Conservation (phyloP, 2,113 vertebrate genomes). For the Pardalotus punctatus region DNA sequence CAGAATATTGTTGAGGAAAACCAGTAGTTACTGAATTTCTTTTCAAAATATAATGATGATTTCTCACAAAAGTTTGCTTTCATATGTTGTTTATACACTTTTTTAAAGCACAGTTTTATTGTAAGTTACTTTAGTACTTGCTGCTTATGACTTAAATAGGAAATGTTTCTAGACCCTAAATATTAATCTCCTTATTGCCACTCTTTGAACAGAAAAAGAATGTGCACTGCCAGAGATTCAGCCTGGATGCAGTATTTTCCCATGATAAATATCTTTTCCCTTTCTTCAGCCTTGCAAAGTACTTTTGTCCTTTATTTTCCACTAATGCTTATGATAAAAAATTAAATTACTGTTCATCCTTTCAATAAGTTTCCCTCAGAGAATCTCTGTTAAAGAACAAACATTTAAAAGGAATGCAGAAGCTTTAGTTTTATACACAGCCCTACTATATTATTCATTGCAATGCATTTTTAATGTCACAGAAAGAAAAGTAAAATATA, state of each 20-base stretch:
- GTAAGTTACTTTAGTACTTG: slow-evolving; percentile 49
- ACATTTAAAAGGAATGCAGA: slow-evolving; percentile 76
- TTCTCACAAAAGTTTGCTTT: slow-evolving; percentile 30
- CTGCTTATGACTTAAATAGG: slow-evolving; percentile 44
- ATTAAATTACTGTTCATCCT: slow-evolving; percentile 82
- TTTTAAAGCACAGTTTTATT: slow-evolving; percentile 6
- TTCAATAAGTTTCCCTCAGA: slow-evolving; percentile 78
- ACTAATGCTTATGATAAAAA: slow-evolving; percentile 82
- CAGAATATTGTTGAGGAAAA: not conserved
- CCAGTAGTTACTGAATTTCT: not conserved
- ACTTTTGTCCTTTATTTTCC: slow-evolving; percentile 79
- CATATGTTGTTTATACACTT: not conserved
- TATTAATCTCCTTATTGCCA: slow-evolving; percentile 74
- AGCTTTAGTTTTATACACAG: slow-evolving; percentile 79
- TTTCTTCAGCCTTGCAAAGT: slow-evolving; percentile 68
- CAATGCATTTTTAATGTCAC: slow-evolving; percentile 81
- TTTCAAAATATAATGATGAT: slow-evolving; percentile 23
- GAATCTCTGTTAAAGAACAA: slow-evolving; percentile 75
- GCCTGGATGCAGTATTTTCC: slow-evolving; percentile 61
- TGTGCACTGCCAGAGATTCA: slow-evolving; percentile 50
- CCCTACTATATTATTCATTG: slow-evolving; percentile 80
- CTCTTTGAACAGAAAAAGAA: slow-evolving; percentile 67
- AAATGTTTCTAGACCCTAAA: slow-evolving; percentile 55
- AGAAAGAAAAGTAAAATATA: slow-evolving; percentile 77
- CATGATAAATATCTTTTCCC: slow-evolving; percentile 72